phyloP scores from a whole-genome alignment of 2,888 invertebrate genomes.

The Phlogophora meticulosa region DNA sequence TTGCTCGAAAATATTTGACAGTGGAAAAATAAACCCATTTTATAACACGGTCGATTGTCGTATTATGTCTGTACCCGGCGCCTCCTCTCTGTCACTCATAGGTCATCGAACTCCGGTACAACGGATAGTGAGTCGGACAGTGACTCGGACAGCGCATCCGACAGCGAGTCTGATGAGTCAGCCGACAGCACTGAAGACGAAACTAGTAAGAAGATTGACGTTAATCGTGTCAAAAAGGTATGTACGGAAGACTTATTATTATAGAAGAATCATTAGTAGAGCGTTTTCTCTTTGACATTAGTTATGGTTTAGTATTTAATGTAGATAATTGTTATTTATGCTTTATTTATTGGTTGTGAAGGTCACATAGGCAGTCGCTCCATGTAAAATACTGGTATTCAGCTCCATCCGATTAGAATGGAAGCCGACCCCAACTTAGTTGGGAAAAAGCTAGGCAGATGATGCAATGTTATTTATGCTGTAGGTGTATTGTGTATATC shows the following conservation, averaged over 20 bases:
- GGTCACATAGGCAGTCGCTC: too few species aligned
- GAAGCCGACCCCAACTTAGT: too few species aligned
- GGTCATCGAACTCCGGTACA: conserved; percentile 78
- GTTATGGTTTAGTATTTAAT: conserved; percentile 13
- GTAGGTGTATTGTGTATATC: not conserved
- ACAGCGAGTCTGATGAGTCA: conserved; percentile 73
- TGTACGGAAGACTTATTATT: conserved; percentile 17
- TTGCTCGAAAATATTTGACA: too few species aligned
- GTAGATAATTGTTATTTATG: conserved; percentile 13
- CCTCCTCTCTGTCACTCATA: conserved; percentile 35
- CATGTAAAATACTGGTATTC: too few species aligned
- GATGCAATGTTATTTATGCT: conserved; percentile 12
- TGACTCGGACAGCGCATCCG: conserved; percentile 68
- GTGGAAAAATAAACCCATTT: too few species aligned
- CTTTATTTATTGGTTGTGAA: too few species aligned
- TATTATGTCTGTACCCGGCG: too few species aligned
- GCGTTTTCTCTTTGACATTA: not conserved
- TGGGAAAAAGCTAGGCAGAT: too few species aligned
- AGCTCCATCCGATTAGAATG: too few species aligned
- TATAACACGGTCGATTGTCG: too few species aligned
- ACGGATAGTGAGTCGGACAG: conserved; percentile 80
- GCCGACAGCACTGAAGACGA: conserved; percentile 65
- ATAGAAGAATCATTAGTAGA: conserved; percentile 3
- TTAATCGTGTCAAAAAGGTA: conserved; percentile 67
- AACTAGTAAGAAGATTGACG: conserved; percentile 50